Evolutionary conservation across 2,113 vertebrate species (phyloP), one percentile per base, ranked within the genome.

Genomic region (Climacteris rufus): DNA sequence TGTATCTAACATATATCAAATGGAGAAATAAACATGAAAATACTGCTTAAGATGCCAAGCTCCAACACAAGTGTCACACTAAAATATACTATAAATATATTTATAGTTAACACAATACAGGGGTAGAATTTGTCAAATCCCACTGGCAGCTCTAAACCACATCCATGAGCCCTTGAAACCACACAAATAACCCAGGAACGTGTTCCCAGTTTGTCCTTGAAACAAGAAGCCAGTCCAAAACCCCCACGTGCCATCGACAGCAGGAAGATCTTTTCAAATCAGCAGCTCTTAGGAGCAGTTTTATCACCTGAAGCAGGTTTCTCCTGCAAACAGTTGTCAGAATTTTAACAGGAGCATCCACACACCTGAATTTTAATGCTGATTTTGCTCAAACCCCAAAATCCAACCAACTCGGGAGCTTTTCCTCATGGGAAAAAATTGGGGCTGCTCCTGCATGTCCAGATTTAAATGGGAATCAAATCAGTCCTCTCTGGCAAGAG

Each of bases 391-490:
- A 57, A 50, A 52, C 44, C 61, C 81, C 22, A 6, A 59, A 80
- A 68, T 25, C 50, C 74, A 63, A 45, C 23, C 59, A 24, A 19
- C 56, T 39, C 33, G 61, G 44, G 25, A 56, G 56, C 56, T 87
- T 77, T 77, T 92, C 87, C n/a, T 52, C 19, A 9, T 65, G 82
- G n/a, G n/a, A n/a, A n/a, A n/a, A n/a, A n/a, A 45, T 52, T 40
- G 70, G 47, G 39, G 33, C 27, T 65, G 88, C 70, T 59, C 31
- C 47, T 15, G 13, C 42, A 39, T 0, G 1, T 21, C 22, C 6
- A 16, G 72, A 79, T 92, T 65, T 40, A 74, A 94, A 70, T 71
- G 39, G 79, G 65, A 92, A 88, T 60, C 65, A 42, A 52, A 70
- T 71, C 87, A 85, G 57, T 44, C 47, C 40, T 16, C 42, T 57